phyloP scores from a whole-genome alignment of 2,888 invertebrate genomes.

The Eristalis pertinax region DNA sequence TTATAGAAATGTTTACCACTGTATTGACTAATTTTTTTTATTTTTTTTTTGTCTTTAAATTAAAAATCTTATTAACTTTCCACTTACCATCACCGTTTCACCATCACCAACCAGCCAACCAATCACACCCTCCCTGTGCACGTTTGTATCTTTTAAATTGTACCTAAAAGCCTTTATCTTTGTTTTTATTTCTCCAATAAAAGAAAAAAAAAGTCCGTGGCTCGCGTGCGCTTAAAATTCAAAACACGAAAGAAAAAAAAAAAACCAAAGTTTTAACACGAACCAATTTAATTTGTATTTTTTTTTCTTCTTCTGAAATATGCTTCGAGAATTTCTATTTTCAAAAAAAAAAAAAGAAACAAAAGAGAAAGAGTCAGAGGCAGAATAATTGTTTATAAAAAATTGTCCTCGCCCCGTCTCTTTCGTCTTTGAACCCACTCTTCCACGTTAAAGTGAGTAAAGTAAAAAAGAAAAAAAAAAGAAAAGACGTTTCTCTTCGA shows the following conservation, averaged over 20 bases:
- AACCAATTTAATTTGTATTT: slow-evolving; percentile 4
- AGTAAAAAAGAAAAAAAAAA: not conserved
- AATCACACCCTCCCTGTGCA: slow-evolving; percentile 59
- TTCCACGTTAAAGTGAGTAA: not conserved
- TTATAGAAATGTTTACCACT: not conserved
- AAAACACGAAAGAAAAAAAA: slow-evolving; percentile 4
- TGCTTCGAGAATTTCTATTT: slow-evolving; percentile 80
- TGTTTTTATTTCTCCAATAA: slow-evolving; percentile 7
- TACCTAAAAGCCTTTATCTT: slow-evolving; percentile 16
- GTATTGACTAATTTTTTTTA: not conserved
- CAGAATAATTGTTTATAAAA: slow-evolving; percentile 8
- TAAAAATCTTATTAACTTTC: slow-evolving; percentile 16
- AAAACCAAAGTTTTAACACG: slow-evolving; percentile 37
- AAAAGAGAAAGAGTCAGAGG: slow-evolving; percentile 29
- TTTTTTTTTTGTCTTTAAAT: not conserved
- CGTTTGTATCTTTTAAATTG: slow-evolving; percentile 53
- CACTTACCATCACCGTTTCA: slow-evolving; percentile 1
- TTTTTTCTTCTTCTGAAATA: slow-evolving; percentile 71
- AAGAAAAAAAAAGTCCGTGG: slow-evolving; percentile 44
- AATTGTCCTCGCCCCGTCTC: slow-evolving; percentile 28
- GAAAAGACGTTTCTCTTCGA: not conserved
- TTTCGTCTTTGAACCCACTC: not conserved
- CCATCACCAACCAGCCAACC: slow-evolving; percentile 28
- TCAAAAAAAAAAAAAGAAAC: slow-evolving; percentile 65
- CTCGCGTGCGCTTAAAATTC: slow-evolving; percentile 38